A percentile compares a stretch with the other conserved stretches of the same genome.
These are phyloP conservation scores for Presbytis comata DNA, from an alignment of 2,797 vertebrate species.

Conservation along the genomic window DNA sequence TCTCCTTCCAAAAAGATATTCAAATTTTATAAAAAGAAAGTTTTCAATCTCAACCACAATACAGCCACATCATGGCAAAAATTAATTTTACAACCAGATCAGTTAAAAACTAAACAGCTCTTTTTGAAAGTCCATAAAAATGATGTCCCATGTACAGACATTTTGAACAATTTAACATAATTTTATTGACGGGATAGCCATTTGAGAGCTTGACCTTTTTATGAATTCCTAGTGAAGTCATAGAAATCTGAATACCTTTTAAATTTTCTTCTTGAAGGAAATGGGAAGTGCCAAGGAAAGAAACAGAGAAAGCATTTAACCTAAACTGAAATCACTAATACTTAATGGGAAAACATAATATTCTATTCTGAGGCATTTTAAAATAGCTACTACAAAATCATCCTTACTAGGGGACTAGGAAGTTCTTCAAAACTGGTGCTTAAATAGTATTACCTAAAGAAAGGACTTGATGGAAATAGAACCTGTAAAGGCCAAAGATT, in stretches of 20 bases:
- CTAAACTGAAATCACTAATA: constrained; percentile 35
- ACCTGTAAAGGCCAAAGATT: background rate
- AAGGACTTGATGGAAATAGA: background rate
- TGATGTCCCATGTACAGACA: background rate
- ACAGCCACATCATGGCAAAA: background rate
- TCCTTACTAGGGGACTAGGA: background rate
- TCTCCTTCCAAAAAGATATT: background rate
- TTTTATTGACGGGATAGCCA: background rate
- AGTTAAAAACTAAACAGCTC: background rate
- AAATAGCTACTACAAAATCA: constrained; percentile 22
- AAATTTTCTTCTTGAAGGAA: constrained; percentile 35
- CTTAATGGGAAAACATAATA: background rate
- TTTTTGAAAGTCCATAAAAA: background rate
- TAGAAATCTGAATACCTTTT: constrained; percentile 7
- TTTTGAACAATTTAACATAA: background rate
- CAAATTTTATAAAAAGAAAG: background rate
- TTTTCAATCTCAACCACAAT: constrained; percentile 19
- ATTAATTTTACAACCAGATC: background rate
- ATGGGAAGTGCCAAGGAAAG: constrained; percentile 16
- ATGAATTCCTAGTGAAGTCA: constrained; percentile 43
- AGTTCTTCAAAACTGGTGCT: background rate
- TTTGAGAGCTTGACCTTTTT: constrained; percentile 31
- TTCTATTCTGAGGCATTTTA: background rate
- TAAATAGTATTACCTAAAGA: background rate
- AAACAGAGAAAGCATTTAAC: constrained; percentile 26